These are phyloP conservation scores for Miniopterus natalensis DNA, from an alignment of 2,113 vertebrate genomes.

Conservation along the genomic window DNA sequence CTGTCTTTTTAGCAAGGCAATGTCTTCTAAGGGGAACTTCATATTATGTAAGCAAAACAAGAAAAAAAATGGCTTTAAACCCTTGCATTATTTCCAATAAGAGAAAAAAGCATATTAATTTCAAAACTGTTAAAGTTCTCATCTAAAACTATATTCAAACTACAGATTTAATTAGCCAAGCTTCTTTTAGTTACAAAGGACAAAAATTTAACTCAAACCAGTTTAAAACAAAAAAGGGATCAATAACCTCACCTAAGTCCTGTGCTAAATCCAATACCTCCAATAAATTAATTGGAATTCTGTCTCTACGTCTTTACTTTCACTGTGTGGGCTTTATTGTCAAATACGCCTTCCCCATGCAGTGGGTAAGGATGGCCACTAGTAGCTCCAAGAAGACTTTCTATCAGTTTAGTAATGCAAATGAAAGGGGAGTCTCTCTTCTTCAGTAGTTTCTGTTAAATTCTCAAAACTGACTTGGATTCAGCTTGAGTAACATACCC, in stretches of 20 bases:
- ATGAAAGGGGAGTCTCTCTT: not conserved
- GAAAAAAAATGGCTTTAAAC: conserved; percentile 16
- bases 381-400: not conserved
- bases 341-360: not conserved
- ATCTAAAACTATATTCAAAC: conserved; percentile 43
- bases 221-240: conserved; percentile 23
- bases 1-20: not conserved
- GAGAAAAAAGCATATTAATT: conserved; percentile 19
- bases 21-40: not conserved
- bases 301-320: not conserved
- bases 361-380: not conserved
- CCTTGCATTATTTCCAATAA: not conserved
- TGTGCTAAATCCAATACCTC: not conserved
- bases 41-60: not conserved
- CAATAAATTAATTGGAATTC: not conserved
- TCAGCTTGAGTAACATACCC: not conserved
- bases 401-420: not conserved
- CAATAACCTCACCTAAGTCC: not conserved
- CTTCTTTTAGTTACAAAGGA: not conserved
- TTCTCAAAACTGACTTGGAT: not conserved
- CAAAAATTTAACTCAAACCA: conserved; percentile 5
- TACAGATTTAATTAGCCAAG: not conserved
- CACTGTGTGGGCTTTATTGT: not conserved
- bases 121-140: conserved; percentile 53
- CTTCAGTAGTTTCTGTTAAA: not conserved